phyloP scores from a whole-genome alignment of 2,888 invertebrate genomes.

The Lithophane semibrunnea region DNA sequence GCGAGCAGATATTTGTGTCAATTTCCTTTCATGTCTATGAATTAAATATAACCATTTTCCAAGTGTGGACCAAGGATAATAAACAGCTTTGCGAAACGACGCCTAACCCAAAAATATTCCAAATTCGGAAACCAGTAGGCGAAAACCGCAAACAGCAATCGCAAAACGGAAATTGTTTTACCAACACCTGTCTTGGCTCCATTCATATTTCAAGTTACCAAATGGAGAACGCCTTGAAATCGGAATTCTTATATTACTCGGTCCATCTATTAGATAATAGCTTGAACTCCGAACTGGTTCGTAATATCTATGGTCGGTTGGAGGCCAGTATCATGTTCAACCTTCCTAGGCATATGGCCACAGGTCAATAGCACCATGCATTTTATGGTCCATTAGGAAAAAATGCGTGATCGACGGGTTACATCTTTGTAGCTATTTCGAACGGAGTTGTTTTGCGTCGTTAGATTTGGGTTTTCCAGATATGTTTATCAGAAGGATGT shows the following conservation, averaged over 20 bases:
- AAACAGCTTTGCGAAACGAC: constrained; percentile 50
- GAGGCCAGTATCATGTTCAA: constrained; percentile 40
- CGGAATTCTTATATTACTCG: constrained; percentile 34
- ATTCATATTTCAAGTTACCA: constrained; percentile 56
- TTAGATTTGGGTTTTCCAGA: constrained; percentile 38
- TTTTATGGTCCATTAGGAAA: constrained; percentile 27
- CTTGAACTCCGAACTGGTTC: constrained; percentile 50
- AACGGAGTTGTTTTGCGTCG: constrained; percentile 13
- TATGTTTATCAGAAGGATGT: constrained; percentile 32
- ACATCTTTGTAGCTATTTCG: constrained; percentile 2
- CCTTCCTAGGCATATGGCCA: constrained; percentile 46
- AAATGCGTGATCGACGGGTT: constrained; percentile 21
- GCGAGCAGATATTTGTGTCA: constrained; percentile 2
- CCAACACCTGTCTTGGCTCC: constrained; percentile 52
- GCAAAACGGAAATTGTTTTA: constrained; percentile 53
- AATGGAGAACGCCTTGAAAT: constrained; percentile 48
- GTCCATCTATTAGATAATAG: constrained; percentile 52
- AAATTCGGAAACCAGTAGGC: constrained; percentile 51
- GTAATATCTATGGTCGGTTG: constrained; percentile 30
- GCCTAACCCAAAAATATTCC: constrained; percentile 32
- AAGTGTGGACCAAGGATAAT: constrained; percentile 20
- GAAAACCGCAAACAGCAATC: constrained; percentile 38
- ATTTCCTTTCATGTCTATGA: constrained; percentile 12
- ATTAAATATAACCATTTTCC: constrained; percentile 8
- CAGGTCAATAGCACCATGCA: constrained; percentile 59